Conservation (phyloP, 1,140 invertebrate genomes). For the Globodera ellingtonae region DNA sequence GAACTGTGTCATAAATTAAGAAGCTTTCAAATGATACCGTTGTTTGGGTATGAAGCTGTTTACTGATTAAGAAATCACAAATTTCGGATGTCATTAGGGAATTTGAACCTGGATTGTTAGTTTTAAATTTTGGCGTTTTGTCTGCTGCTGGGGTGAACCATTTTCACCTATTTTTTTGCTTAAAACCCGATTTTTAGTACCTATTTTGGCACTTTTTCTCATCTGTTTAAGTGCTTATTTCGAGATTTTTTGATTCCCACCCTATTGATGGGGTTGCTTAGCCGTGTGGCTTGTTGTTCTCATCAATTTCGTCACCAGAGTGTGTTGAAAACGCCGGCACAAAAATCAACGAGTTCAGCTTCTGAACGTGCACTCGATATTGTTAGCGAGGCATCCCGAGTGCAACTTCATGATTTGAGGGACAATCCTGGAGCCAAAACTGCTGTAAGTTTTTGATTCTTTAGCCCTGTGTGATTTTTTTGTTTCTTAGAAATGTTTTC, state of each 20-base stretch:
- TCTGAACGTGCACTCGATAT: constrained; percentile 53
- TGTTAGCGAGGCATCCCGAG: constrained; percentile 41
- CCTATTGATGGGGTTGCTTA: neutral
- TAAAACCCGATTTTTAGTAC: too few relatives aligned
- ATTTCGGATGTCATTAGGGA: too few relatives aligned
- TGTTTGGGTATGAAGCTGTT: too few relatives aligned
- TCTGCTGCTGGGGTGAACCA: too few relatives aligned
- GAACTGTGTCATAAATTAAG: too few relatives aligned
- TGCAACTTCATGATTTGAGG: constrained; percentile 49
- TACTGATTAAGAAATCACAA: too few relatives aligned
- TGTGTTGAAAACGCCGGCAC: constrained; percentile 6
- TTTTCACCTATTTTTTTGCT: too few relatives aligned
- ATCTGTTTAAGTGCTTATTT: neutral
- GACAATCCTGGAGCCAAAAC: constrained; percentile 57
- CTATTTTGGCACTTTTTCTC: too few relatives aligned
- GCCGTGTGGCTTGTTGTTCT: neutral
- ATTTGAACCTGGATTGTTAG: too few relatives aligned
- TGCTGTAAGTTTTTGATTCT: constrained; percentile 24
- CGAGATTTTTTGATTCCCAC: neutral
- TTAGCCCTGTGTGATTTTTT: constrained; percentile 15
- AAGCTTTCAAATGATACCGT: too few relatives aligned
- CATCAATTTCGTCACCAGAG: neutral
- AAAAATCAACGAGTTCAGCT: constrained; percentile 31
- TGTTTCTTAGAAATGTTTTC: constrained; percentile 19
- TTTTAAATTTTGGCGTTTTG: too few relatives aligned